Evolutionary conservation across 2,113 vertebrate species (phyloP).

Genomic region (Ailurus styani): DNA sequence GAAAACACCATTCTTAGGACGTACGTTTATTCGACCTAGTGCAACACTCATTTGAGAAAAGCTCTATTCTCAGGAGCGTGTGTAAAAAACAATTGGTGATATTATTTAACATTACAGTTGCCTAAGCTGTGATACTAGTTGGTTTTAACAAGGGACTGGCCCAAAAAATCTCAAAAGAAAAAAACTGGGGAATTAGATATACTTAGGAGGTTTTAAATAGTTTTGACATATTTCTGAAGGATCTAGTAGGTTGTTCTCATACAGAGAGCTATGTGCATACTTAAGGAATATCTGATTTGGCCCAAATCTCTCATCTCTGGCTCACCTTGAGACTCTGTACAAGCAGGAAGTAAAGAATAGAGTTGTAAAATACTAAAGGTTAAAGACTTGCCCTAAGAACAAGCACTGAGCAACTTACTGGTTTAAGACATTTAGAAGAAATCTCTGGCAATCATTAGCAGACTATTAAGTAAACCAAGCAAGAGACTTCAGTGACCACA

Average conservation of each 20-base stretch:
- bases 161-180: background rate
- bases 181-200: background rate
- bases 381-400: background rate
- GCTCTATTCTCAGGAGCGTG: background rate
- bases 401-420: background rate
- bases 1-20: background rate
- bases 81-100: background rate
- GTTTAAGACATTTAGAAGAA: background rate
- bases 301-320: background rate
- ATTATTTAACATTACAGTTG: background rate
- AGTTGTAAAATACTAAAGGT: background rate
- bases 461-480: background rate
- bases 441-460: background rate
- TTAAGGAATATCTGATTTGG: background rate
- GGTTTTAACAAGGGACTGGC: background rate
- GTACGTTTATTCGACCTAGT: background rate
- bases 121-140: background rate
- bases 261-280: background rate
- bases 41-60: background rate
- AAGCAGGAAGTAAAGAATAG: background rate
- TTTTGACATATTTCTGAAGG: background rate
- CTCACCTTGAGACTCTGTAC: background rate
- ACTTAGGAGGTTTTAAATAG: background rate
- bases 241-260: background rate
- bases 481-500: background rate